These are phyloP conservation scores for Lithophane semibrunnea DNA, from an alignment of 2,888 invertebrate species.

Conservation along the genomic window DNA sequence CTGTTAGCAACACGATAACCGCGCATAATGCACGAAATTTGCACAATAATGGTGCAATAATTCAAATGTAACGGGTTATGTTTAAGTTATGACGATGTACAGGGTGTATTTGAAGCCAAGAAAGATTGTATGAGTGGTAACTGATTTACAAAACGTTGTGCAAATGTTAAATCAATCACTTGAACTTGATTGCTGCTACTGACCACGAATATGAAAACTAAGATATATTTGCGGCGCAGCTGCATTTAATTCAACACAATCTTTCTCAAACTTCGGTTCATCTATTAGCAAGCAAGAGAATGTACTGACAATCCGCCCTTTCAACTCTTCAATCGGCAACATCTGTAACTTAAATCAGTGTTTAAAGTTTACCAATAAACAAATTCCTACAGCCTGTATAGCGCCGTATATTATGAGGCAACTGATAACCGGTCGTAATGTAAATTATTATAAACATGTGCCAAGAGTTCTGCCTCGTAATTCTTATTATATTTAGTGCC, in stretches of 20 bases:
- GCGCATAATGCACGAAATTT: constrained; percentile 67
- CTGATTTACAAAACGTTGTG: not conserved
- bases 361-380: not conserved
- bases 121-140: not conserved
- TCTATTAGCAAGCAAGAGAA: not conserved
- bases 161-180: not conserved
- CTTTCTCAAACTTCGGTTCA: not conserved
- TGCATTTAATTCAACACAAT: not conserved
- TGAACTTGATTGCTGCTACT: not conserved
- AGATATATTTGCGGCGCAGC: not conserved
- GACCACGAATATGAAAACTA: not conserved
- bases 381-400: constrained; percentile 34
- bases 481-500: not conserved
- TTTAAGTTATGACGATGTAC: constrained; percentile 51
- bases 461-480: constrained; percentile 3
- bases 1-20: constrained; percentile 60
- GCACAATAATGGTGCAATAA: constrained; percentile 67
- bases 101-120: constrained; percentile 33
- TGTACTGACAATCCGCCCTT: no score
- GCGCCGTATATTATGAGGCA: constrained; percentile 10
- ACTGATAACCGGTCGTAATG: constrained; percentile 29
- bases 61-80: constrained; percentile 62
- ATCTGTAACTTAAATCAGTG: constrained; percentile 3
- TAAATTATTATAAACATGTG: constrained; percentile 34
- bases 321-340: not conserved